A percentile compares a stretch with the other conserved stretches of the same genome.
Evolutionary conservation across 2,113 vertebrate species (phyloP).

Genomic region (Callaeas wilsoni): DNA sequence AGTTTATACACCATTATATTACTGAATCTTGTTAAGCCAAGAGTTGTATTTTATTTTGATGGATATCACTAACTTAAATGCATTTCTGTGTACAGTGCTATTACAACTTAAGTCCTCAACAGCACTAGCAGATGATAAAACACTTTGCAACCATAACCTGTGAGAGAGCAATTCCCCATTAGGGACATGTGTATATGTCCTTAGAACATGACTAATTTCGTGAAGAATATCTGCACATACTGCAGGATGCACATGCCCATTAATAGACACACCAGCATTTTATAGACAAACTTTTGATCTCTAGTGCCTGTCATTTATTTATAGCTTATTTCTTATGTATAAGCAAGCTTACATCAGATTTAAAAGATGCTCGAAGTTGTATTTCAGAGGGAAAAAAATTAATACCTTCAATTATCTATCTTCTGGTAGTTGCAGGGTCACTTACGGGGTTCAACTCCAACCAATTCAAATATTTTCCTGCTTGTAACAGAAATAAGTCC

Average conservation of each 20-base stretch:
- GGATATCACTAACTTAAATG: neutral
- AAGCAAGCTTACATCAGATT: neutral
- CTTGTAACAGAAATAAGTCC: slow-evolving; percentile 66
- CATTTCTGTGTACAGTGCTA: neutral
- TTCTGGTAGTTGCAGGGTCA: slow-evolving; percentile 65
- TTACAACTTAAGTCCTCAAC: neutral
- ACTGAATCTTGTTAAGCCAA: neutral
- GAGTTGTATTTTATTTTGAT: neutral
- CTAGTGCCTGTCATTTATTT: neutral
- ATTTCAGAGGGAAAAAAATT: neutral
- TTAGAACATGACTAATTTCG: neutral
- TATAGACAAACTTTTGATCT: neutral
- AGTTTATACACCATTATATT: neutral
- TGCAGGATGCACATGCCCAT: neutral
- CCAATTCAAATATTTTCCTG: slow-evolving; percentile 68
- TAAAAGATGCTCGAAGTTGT: neutral
- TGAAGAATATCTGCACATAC: neutral
- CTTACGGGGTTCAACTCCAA: slow-evolving; percentile 69
- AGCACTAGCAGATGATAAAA: neutral
- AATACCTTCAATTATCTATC: slow-evolving; percentile 70
- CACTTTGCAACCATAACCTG: neutral
- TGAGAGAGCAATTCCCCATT: neutral
- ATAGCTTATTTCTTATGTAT: neutral
- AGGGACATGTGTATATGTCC: neutral
- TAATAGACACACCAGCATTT: neutral